A percentile compares a stretch with the other conserved stretches of the same genome.
phyloP scores from a whole-genome alignment of 2,797 vertebrate species.

The Buceros bicornis region DNA sequence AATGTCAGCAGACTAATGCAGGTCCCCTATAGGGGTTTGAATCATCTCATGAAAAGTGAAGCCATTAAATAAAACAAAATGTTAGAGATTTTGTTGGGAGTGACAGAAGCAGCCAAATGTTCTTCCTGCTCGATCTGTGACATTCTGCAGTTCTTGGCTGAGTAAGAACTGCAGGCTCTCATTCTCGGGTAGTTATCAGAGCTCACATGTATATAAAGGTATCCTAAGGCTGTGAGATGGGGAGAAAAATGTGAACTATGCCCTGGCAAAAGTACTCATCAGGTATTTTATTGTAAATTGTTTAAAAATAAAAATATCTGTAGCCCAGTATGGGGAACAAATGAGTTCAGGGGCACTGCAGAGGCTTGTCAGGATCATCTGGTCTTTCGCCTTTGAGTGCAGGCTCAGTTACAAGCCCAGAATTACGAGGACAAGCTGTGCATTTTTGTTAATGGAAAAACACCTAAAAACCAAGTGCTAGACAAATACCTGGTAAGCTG shows the following conservation, averaged over 20 bases:
- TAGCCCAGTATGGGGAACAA: background rate
- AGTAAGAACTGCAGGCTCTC: constrained; percentile 54
- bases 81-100: constrained; percentile 64
- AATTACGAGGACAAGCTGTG: background rate
- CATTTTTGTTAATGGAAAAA: background rate
- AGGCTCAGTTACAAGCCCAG: background rate
- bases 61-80: constrained; percentile 71
- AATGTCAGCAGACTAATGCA: constrained; percentile 62
- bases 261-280: background rate
- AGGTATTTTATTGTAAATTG: background rate
- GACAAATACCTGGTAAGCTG: background rate
- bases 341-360: background rate
- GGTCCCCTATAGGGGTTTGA: constrained; percentile 66
- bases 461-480: background rate
- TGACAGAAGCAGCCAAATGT: constrained; percentile 60
- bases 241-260: background rate
- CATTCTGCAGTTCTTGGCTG: constrained; percentile 43
- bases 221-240: background rate
- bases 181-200: background rate
- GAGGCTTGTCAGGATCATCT: background rate
- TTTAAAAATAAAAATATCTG: background rate
- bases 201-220: background rate
- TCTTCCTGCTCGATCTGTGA: constrained; percentile 59
- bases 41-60: constrained; percentile 56
- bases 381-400: background rate